Conservation (phyloP, 2,888 invertebrate genomes). For the Thera britannica region DNA sequence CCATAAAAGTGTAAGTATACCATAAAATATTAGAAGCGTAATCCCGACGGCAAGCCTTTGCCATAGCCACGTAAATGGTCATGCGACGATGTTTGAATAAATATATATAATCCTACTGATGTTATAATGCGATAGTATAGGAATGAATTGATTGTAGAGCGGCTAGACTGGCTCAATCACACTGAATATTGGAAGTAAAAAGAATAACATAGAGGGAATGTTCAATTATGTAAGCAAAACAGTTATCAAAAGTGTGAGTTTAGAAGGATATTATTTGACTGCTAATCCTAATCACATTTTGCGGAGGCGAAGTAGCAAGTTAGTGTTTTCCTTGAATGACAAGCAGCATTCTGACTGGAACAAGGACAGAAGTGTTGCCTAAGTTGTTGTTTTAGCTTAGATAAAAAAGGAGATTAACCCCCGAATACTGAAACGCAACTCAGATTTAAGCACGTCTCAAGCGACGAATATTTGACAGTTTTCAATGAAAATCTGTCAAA, state of each 20-base stretch:
- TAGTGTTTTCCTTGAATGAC: neutral
- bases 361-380: neutral
- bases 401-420: neutral
- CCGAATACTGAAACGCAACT: too few species aligned
- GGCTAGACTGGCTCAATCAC: neutral
- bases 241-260: neutral
- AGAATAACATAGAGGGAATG: too few species aligned
- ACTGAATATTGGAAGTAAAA: neutral
- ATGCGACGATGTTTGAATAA: constrained; percentile 37
- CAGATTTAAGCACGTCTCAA: too few species aligned
- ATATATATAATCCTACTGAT: constrained; percentile 14
- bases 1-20: constrained; percentile 39
- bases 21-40: constrained; percentile 46
- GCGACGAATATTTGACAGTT: too few species aligned
- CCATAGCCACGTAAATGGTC: constrained; percentile 26
- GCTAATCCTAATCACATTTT: neutral
- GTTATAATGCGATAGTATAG: constrained; percentile 1
- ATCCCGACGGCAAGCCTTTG: constrained; percentile 36
- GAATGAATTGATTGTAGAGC: neutral
- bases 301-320: neutral
- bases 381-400: neutral
- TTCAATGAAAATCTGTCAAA: too few species aligned
- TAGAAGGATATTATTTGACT: neutral
- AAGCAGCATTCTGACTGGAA: neutral
- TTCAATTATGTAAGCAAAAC: neutral